Evolutionary conservation across 2,888 invertebrate genomes (phyloP).

Genomic region (Tineola bisselliella): DNA sequence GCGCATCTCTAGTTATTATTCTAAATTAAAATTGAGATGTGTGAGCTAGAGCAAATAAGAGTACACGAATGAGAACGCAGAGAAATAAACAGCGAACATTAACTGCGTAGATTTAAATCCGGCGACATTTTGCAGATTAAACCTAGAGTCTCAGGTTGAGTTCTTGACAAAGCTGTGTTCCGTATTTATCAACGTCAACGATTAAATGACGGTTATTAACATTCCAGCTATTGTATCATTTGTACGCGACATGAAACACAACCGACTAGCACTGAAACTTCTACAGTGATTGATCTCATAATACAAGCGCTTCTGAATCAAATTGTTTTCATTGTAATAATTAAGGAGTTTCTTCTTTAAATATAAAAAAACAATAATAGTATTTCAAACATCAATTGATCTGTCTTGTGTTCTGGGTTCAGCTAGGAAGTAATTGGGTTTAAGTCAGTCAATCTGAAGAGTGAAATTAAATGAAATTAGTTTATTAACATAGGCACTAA

Average conservation of each 20-base stretch:
- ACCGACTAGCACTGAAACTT: background rate
- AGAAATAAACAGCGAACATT: conserved; percentile 3
- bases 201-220: conserved; percentile 54
- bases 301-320: background rate
- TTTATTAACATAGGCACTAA: no score
- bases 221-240: conserved; percentile 2
- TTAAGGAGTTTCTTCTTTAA: no score
- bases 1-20: no score
- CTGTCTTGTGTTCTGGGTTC: no score
- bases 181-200: conserved; percentile 54
- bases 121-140: conserved; percentile 8
- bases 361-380: no score
- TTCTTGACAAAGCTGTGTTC: conserved; percentile 6
- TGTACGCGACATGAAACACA: background rate
- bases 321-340: no score
- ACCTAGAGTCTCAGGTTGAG: conserved; percentile 6
- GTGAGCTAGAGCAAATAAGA: no score
- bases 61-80: background rate
- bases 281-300: background rate
- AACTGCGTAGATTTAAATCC: background rate
- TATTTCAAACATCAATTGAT: no score
- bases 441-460: no score
- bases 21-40: background rate
- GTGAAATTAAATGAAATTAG: no score
- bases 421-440: no score